Percentiles rank a stretch among this genome's conserved stretches.
These are phyloP conservation scores for Coranthus polyacanthus DNA, from an alignment of 2,797 vertebrate genomes.

Conservation along the genomic window DNA sequence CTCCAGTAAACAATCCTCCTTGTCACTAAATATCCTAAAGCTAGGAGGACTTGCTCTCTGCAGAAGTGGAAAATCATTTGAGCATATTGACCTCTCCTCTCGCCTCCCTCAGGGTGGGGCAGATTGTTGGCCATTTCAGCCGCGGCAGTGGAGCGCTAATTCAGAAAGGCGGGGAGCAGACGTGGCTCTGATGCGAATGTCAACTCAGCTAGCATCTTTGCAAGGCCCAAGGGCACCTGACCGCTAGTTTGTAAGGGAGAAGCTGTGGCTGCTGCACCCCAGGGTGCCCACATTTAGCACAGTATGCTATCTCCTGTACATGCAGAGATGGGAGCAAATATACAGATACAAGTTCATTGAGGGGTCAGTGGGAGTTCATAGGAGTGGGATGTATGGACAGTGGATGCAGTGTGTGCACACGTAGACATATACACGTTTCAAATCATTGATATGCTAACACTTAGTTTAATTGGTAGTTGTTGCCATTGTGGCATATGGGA, in stretches of 20 bases:
- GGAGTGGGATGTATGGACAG: not conserved
- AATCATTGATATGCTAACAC: not conserved
- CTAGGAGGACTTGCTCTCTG: constrained; percentile 34
- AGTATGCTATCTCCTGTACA: constrained; percentile 1
- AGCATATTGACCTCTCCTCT: constrained; percentile 59
- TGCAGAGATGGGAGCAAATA: constrained; percentile 12
- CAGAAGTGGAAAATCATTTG: constrained; percentile 54
- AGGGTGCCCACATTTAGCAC: constrained; percentile 36
- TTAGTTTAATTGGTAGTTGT: constrained; percentile 21
- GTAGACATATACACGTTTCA: constrained; percentile 9
- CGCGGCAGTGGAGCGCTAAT: constrained; percentile 42
- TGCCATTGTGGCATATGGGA: not conserved
- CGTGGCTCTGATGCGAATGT: constrained; percentile 51
- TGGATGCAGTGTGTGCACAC: not conserved
- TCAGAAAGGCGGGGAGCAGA: constrained; percentile 60
- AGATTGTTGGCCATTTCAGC: constrained; percentile 22
- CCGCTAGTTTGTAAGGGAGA: constrained; percentile 42
- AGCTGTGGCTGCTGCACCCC: constrained; percentile 29
- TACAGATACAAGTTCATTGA: constrained; percentile 19
- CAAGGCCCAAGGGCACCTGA: constrained; percentile 48
- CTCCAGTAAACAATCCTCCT: constrained; percentile 39
- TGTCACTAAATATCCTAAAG: constrained; percentile 62
- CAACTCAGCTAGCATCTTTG: constrained; percentile 58
- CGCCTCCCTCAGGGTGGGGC: constrained; percentile 41
- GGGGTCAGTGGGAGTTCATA: constrained; percentile 35